Percentiles rank a stretch among this genome's conserved stretches.
Conservation (phyloP, 2,797 vertebrate species). For the Xerus rutilus region DNA sequence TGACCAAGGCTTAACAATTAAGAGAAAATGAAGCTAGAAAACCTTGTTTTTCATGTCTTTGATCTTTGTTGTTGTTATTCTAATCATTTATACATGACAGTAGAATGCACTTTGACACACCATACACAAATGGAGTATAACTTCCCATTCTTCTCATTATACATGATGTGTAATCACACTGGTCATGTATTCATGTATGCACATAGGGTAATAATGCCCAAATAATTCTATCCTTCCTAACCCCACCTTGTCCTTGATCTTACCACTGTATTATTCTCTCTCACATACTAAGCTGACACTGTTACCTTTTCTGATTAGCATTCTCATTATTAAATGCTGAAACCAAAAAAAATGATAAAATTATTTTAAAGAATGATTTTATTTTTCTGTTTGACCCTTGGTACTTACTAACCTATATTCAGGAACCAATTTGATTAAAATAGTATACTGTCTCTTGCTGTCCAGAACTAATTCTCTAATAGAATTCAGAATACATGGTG, state of each 20-base stretch:
- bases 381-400: slow-evolving; percentile 34
- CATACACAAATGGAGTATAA: no score
- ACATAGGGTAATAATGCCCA: no score
- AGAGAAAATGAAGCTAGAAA: slow-evolving; percentile 14
- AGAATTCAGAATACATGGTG: slow-evolving; percentile 37
- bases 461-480: not conserved
- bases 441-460: slow-evolving; percentile 16
- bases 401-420: slow-evolving; percentile 40
- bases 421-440: slow-evolving; percentile 28
- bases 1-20: not conserved
- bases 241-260: not conserved
- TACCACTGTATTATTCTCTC: not conserved
- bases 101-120: no score
- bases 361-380: not conserved
- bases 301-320: slow-evolving; percentile 16
- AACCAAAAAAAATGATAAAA: not conserved
- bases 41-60: slow-evolving; percentile 29
- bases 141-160: no score
- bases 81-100: no score
- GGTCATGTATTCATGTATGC: no score
- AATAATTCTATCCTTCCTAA: no score
- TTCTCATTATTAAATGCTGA: slow-evolving; percentile 30
- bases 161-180: no score
- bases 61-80: not conserved
- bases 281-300: not conserved